These are phyloP conservation scores for Etheostoma cragini DNA, from an alignment of 2,113 vertebrate species.

Conservation along the genomic window DNA sequence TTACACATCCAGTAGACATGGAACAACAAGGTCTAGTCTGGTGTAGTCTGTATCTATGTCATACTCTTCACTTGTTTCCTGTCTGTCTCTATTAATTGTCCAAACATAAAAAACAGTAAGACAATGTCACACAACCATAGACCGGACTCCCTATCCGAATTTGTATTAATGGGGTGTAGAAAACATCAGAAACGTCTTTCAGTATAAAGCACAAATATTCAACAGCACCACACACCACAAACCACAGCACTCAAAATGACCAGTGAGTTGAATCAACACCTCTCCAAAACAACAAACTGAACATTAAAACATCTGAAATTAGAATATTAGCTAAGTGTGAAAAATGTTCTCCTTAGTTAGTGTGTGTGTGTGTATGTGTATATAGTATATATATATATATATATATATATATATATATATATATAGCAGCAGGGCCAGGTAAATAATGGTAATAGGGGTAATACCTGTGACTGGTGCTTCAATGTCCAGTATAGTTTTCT, in stretches of 20 bases:
- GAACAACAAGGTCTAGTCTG: not conserved
- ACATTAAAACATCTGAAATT: not conserved
- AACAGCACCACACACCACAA: not conserved
- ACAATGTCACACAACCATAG: not conserved
- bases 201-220: not conserved
- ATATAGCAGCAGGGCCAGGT: not conserved
- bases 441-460: not conserved
- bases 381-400: too few species aligned
- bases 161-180: not conserved
- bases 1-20: not conserved
- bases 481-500: conserved; percentile 89
- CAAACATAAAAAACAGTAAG: not conserved
- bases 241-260: not conserved
- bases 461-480: conserved; percentile 88
- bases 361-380: too few species aligned
- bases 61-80: not conserved
- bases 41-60: too few species aligned
- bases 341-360: not conserved
- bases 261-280: not conserved
- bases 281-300: not conserved
- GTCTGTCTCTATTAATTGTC: not conserved
- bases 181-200: not conserved
- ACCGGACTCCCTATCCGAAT: not conserved
- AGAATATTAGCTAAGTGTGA: not conserved
- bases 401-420: too few species aligned